Evolutionary conservation across 2,113 vertebrate species (phyloP), one percentile per base, ranked within the genome.

Genomic region (Gasterosteus aculeatus): DNA sequence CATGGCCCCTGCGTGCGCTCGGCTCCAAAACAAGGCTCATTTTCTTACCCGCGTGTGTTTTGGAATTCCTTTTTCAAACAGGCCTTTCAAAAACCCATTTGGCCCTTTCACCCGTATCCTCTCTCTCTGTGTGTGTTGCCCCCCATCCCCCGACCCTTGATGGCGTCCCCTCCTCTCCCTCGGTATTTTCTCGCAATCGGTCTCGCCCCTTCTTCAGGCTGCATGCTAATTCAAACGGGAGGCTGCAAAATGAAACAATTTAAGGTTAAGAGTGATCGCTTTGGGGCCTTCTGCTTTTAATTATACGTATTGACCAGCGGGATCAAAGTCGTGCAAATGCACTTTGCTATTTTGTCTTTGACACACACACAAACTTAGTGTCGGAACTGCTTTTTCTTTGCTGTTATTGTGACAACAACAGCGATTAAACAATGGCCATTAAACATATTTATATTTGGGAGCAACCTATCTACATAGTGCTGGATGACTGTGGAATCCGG

Each of bases 11-110:
- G 18, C 64, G 44, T 44, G 59, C 65, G 47, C 71, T 53, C 31
- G 14, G 38, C 41, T 39, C 73, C 72, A 71, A 81, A 79, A 82
- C 63, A 74, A 87, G 77, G 38, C 60, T 54, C 58, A 75, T 86
- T 70, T 81, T 84, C 76, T 89, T 61, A 53, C 67, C 54, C 62
- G 26, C 26, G 76, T 77, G 80, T 87, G 83, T 91, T 86, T 89
- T 80, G 74, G 73, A 49, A 60, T 66, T 10, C 15, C 57, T 49
- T 72, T 39, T 82, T 88, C 69, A 89, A 90, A 91, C 81, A 72
- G 10, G 71, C 83, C 87, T 56, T 91, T 91, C 60, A 89, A 85
- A 82, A 70, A 56, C 29, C 22, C 5, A 2, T 65, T 57, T 90
- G 82, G 89, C 86, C 85, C 74, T 77, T 90, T 86, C 72, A 82